Evolutionary conservation across 2,888 invertebrate species (phyloP).

Genomic region (Caenorhabditis wallacei): DNA sequence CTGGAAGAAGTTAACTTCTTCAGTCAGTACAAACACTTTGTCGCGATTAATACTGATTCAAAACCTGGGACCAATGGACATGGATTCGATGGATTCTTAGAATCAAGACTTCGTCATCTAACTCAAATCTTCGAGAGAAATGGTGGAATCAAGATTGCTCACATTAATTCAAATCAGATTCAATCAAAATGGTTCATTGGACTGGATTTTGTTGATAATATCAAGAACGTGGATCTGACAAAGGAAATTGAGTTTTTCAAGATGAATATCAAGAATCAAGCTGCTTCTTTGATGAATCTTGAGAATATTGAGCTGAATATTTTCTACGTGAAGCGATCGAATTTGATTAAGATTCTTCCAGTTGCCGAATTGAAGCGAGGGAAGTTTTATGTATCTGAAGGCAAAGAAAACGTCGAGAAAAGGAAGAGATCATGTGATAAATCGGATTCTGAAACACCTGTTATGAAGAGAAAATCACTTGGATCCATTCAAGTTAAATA

Average conservation of each 20-base stretch:
- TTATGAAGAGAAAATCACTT: background rate
- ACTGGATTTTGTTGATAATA: background rate
- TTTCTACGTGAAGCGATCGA: slow-evolving; percentile 6
- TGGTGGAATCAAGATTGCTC: slow-evolving; percentile 92
- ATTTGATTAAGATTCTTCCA: background rate
- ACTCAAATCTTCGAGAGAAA: slow-evolving; percentile 93
- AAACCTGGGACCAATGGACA: slow-evolving; percentile 76
- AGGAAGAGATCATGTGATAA: background rate
- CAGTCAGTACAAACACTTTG: slow-evolving; percentile 89
- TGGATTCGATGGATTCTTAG: slow-evolving; percentile 85
- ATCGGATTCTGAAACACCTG: background rate
- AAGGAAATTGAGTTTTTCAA: slow-evolving; percentile 15
- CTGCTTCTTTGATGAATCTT: background rate
- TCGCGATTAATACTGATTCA: slow-evolving; percentile 82
- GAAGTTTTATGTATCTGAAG: background rate
- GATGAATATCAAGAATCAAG: background rate
- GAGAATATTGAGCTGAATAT: background rate
- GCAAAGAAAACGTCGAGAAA: background rate
- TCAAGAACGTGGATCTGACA: slow-evolving; percentile 25
- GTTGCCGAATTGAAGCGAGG: slow-evolving; percentile 1
- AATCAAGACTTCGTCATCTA: slow-evolving; percentile 95
- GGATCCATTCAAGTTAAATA: background rate
- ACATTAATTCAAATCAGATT: slow-evolving; percentile 91
- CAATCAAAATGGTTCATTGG: slow-evolving; percentile 24
- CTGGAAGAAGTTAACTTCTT: slow-evolving; percentile 95